Conservation (phyloP, 2,113 vertebrate genomes). For the Scytalopus superciliaris region DNA sequence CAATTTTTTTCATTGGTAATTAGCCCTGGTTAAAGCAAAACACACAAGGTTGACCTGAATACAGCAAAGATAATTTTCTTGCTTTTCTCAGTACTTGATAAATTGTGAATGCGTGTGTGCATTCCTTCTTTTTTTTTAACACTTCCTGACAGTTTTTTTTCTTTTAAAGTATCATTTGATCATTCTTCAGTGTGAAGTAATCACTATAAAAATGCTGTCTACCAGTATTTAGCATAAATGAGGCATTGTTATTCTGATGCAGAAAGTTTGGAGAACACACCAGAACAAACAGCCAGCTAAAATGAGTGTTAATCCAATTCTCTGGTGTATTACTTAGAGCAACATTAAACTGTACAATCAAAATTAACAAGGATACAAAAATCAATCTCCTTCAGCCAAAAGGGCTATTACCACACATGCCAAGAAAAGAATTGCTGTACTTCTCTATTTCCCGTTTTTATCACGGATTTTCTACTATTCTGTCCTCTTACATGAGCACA, state of each 20-base stretch:
- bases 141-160: neutral
- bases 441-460: neutral
- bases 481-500: neutral
- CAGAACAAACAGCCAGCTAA: neutral
- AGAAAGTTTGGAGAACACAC: neutral
- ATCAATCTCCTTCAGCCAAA: neutral
- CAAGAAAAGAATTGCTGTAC: neutral
- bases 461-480: neutral
- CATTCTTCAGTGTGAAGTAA: neutral
- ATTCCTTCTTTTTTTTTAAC: neutral
- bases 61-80: neutral
- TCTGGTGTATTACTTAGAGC: neutral
- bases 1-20: conserved; percentile 28
- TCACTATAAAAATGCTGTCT: neutral
- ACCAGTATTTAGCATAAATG: neutral
- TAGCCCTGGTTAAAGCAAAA: conserved; percentile 35
- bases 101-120: neutral
- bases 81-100: neutral
- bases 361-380: neutral
- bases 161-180: neutral
- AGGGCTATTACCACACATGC: neutral
- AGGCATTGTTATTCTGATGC: neutral
- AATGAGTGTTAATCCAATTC: neutral
- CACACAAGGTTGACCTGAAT: neutral
- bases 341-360: neutral